Conservation (phyloP, 2,113 vertebrate genomes). For the Ciconia stormi region DNA sequence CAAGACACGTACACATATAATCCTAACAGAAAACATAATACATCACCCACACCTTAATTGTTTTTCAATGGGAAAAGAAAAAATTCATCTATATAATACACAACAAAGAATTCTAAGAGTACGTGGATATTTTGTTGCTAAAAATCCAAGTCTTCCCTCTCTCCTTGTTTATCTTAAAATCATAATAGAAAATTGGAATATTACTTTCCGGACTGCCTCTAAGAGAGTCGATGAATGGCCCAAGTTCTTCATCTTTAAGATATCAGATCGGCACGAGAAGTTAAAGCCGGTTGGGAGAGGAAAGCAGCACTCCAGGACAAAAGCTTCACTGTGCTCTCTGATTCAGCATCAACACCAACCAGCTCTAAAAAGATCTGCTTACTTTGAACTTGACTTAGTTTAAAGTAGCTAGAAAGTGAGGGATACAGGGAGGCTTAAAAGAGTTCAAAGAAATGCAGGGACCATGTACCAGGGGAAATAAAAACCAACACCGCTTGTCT, state of each 20-base stretch:
- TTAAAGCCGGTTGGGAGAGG: background rate
- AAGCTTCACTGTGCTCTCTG: background rate
- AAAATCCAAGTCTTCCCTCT: background rate
- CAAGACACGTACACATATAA: background rate
- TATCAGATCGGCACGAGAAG: accelerated
- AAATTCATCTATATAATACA: background rate
- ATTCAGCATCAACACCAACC: background rate
- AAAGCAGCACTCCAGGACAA: background rate
- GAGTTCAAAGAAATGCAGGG: background rate
- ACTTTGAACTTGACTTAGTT: background rate
- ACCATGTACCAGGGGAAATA: background rate
- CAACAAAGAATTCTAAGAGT: background rate
- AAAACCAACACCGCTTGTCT: background rate
- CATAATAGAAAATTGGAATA: background rate
- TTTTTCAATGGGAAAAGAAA: background rate
- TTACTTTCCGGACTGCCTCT: background rate
- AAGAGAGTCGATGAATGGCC: background rate
- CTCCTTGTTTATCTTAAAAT: background rate
- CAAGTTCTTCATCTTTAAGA: background rate
- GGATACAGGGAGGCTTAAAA: background rate
- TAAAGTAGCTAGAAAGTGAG: background rate
- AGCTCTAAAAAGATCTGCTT: background rate
- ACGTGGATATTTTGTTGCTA: accelerated
- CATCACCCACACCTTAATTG: background rate
- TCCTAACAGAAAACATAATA: background rate